phyloP scores from a whole-genome alignment of 2,797 vertebrate species.

The Gobio occitaniae region DNA sequence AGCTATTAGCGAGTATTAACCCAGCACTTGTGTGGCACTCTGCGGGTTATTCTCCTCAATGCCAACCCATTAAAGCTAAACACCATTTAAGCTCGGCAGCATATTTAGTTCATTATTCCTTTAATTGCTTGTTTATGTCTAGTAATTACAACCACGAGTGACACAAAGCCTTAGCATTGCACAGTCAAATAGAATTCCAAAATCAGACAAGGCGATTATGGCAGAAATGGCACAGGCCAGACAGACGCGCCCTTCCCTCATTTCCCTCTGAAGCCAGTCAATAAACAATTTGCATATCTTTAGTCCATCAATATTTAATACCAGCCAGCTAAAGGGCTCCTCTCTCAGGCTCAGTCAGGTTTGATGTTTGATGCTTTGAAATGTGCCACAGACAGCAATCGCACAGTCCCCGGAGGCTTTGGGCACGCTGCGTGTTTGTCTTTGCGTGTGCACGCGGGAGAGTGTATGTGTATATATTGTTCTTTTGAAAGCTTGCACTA shows the following conservation, averaged over 20 bases:
- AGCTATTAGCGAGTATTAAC: constrained; percentile 68
- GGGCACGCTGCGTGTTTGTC: constrained; percentile 39
- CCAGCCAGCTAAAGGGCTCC: constrained; percentile 80
- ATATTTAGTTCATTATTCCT: constrained; percentile 69
- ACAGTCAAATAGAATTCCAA: constrained; percentile 66
- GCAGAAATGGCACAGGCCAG: constrained; percentile 59
- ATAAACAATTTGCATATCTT: constrained; percentile 91
- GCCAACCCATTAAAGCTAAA: constrained; percentile 65
- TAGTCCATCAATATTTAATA: constrained; percentile 91
- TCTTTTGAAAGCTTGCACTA: constrained; percentile 25
- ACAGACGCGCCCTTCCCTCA: constrained; percentile 44
- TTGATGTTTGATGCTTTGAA: constrained; percentile 83
- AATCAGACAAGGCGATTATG: constrained; percentile 76
- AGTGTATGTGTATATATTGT: constrained; percentile 38
- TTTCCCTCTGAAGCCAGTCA: constrained; percentile 74
- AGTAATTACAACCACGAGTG: constrained; percentile 61
- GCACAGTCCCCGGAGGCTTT: constrained; percentile 71
- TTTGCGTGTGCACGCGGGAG: constrained; percentile 50
- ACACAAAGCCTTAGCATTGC: constrained; percentile 55
- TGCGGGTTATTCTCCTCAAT: constrained; percentile 63
- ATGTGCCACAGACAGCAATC: constrained; percentile 80
- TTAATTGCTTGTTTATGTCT: constrained; percentile 71
- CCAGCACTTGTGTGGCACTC: constrained; percentile 70
- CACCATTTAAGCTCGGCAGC: constrained; percentile 65
- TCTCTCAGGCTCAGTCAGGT: constrained; percentile 70